These are phyloP conservation scores for Drosophila mayri DNA, from an alignment of 1,140 invertebrate species.

Conservation along the genomic window DNA sequence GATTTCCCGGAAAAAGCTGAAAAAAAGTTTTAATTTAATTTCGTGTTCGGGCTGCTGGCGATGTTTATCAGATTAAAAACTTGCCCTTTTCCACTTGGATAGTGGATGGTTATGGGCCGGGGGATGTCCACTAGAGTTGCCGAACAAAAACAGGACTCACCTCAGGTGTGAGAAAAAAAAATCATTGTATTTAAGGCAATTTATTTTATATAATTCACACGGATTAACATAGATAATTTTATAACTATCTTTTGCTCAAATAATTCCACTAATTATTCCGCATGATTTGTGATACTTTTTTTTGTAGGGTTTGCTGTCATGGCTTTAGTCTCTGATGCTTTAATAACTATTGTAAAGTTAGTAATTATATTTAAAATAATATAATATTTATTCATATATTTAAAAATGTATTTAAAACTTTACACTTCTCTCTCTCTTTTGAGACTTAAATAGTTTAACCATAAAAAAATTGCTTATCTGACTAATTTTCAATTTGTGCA, in stretches of 20 bases:
- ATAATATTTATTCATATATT: neutral
- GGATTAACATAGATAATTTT: slow-evolving; percentile 40
- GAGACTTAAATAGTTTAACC: neutral
- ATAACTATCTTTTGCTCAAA: slow-evolving; percentile 24
- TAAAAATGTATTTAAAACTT: neutral
- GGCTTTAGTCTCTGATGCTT: neutral
- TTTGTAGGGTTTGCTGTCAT: neutral
- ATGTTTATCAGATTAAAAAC: slow-evolving; percentile 75
- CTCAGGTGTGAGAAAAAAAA: slow-evolving; percentile 5
- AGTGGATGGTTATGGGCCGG: neutral
- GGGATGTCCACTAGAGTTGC: neutral
- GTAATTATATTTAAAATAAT: neutral
- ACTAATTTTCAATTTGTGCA: slow-evolving; percentile 29
- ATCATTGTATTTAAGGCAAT: slow-evolving; percentile 21
- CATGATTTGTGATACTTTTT: slow-evolving; percentile 8
- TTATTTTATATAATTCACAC: slow-evolving; percentile 16
- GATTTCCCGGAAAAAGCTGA: slow-evolving; percentile 42
- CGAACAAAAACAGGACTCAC: neutral
- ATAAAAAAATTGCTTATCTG: slow-evolving; percentile 3
- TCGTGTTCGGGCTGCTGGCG: slow-evolving; percentile 35
- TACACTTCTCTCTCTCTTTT: neutral
- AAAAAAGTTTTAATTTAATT: slow-evolving; percentile 76
- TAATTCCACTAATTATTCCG: slow-evolving; percentile 40
- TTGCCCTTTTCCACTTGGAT: slow-evolving; percentile 39
- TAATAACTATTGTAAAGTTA: neutral